Evolutionary conservation across 1,140 invertebrate species (phyloP).

Genomic region (Bradysia coprophila): DNA sequence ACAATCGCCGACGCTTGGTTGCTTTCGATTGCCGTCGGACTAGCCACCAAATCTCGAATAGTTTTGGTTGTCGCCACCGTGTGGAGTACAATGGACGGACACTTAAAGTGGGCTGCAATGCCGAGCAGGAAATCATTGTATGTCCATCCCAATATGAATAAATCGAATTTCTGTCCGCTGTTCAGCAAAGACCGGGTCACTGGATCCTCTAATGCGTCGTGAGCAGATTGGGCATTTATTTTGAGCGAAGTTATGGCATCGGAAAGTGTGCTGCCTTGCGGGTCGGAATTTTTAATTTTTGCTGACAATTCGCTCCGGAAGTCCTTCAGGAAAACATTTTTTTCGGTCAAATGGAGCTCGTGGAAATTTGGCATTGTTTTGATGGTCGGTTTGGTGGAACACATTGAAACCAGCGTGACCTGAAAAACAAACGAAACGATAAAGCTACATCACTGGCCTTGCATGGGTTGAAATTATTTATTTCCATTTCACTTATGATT

Average conservation of each 20-base stretch:
- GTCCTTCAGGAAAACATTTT: background rate
- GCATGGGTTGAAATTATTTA: too few relatives aligned
- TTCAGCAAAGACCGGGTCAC: too few relatives aligned
- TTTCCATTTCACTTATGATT: too few relatives aligned
- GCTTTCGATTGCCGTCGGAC: background rate
- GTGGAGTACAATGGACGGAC: background rate
- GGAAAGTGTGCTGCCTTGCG: too few relatives aligned
- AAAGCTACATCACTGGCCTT: background rate
- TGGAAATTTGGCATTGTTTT: background rate
- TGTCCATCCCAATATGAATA: background rate
- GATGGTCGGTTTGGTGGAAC: background rate
- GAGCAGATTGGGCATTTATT: too few relatives aligned
- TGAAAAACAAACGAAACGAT: too few relatives aligned
- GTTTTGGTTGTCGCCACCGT: background rate
- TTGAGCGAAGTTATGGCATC: too few relatives aligned
- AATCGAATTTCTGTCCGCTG: slow-evolving; percentile 1
- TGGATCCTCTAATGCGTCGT: too few relatives aligned
- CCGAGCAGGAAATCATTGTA: background rate
- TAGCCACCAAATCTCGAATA: background rate
- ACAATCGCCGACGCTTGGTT: background rate
- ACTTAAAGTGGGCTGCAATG: background rate
- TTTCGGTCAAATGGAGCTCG: background rate
- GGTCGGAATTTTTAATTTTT: background rate
- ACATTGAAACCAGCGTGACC: background rate
- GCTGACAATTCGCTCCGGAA: background rate